These are phyloP conservation scores for Drosophila ustulata DNA, from an alignment of 2,888 invertebrate species.

Conservation along the genomic window DNA sequence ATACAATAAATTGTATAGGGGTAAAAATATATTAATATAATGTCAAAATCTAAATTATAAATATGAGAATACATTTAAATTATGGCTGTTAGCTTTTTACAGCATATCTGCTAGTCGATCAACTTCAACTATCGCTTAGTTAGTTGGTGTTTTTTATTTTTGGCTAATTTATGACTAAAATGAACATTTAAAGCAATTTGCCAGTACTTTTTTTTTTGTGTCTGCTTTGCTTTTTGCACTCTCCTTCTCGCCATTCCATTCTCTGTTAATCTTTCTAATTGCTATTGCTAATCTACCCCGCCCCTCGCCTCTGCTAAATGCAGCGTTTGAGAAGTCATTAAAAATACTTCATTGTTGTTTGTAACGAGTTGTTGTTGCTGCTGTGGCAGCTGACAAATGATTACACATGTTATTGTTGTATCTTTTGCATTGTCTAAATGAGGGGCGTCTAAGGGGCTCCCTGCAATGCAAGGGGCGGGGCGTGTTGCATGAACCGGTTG, in stretches of 20 bases:
- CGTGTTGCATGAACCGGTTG: background rate
- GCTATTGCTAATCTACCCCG: conserved; percentile 8
- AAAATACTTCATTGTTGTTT: conserved; percentile 58
- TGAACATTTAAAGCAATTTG: conserved; percentile 25
- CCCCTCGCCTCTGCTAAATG: conserved; percentile 9
- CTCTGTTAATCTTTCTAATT: conserved; percentile 41
- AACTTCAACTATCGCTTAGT: background rate
- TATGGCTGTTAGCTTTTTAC: background rate
- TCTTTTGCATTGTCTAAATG: conserved; percentile 34
- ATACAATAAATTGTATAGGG: too few species aligned
- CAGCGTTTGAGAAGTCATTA: conserved; percentile 66
- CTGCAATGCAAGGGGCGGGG: background rate
- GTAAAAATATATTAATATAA: too few species aligned
- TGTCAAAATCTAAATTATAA: too few species aligned
- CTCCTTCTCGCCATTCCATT: conserved; percentile 5
- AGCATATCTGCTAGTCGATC: background rate
- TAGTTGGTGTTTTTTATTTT: background rate
- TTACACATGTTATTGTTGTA: conserved; percentile 53
- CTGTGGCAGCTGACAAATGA: conserved; percentile 57
- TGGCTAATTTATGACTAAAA: conserved; percentile 24
- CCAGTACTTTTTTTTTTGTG: conserved; percentile 30
- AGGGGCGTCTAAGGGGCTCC: conserved; percentile 39
- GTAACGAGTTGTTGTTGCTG: conserved; percentile 28
- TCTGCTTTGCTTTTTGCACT: background rate
- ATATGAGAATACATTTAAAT: too few species aligned